Evolutionary conservation across 2,797 vertebrate species (phyloP), one percentile per base, ranked within the genome.

Genomic region (Zonotrichia albicollis): DNA sequence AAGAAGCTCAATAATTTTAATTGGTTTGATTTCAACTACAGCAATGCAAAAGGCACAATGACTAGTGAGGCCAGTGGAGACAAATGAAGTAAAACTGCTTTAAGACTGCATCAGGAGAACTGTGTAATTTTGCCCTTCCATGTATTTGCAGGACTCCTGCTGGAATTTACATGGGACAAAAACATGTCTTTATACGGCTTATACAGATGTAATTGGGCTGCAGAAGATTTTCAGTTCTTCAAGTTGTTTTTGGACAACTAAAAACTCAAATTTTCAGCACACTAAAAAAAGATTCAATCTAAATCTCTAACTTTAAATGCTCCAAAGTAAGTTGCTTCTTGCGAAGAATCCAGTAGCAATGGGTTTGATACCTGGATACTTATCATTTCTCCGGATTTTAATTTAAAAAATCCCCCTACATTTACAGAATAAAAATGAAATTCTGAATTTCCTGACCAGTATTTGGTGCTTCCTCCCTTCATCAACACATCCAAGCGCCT

Each of bases 351-450:
- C 96, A 99, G 92, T 89, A 99, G 94, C 95, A 98, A 98, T 4
- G 98, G 98, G 34, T 99, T 98, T 83, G 99, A 99, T 46, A 99
- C 99, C 26, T 98, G 98, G 53, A 99, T 98, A 66, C 95, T 99
- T 95, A 99, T 97, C 89, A 98, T 98, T 80, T 99, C 99, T 3
- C 98, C 98, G 3, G 97, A 95, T 48, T 98, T 98, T 74, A 99
- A 96, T 71, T 97, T 98, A 72, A 99, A 98, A 74, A 99, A 98
- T 4, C 99, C 98, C 89, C 99, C 98, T 84, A 99, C 98, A 30
- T 99, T 99, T 92, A 99, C 98, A 72, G 99, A 99, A 97, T 99
- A 99, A 98, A 99, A 99, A 97, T 99, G 99, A 76, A 98, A 99
- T 70, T 98, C 96, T 54, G 98, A 98, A 29, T 97, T 98, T 81